Evolutionary conservation across 2,113 vertebrate genomes (phyloP).

Genomic region (Hemiscyllium ocellatum): DNA sequence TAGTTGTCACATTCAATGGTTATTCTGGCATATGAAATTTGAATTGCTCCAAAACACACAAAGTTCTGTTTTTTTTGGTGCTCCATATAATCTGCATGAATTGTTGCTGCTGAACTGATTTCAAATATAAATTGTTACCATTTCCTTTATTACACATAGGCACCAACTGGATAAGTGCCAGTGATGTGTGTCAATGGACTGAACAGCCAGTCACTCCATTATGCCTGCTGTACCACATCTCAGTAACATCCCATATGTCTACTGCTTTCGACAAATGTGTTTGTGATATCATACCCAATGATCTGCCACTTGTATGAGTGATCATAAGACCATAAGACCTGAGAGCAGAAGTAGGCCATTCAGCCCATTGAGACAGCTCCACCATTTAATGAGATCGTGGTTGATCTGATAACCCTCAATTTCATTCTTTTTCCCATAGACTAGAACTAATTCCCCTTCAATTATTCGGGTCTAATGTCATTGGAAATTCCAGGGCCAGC

Average conservation of each 20-base stretch:
- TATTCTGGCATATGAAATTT: neutral
- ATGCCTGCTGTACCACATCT: neutral
- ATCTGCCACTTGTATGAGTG: neutral
- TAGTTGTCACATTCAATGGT: neutral
- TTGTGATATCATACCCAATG: neutral
- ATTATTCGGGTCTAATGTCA: neutral
- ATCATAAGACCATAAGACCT: no score
- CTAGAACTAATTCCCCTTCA: neutral
- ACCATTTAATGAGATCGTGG: no score
- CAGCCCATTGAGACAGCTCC: no score
- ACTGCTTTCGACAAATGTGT: neutral
- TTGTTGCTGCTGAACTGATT: neutral
- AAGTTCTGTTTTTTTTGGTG: neutral
- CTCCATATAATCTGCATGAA: neutral
- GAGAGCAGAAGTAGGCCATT: no score
- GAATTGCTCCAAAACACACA: neutral
- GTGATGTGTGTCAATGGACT: neutral
- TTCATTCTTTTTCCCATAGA: neutral
- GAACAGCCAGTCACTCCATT: neutral
- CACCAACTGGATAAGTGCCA: neutral
- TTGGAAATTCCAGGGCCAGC: neutral
- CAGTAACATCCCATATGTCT: neutral
- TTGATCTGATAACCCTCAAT: no score
- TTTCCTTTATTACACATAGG: neutral
- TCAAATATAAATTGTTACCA: neutral